A percentile compares a stretch with the other conserved stretches of the same genome.
phyloP scores from a whole-genome alignment of 2,888 invertebrate genomes.

The Julus scanicus region DNA sequence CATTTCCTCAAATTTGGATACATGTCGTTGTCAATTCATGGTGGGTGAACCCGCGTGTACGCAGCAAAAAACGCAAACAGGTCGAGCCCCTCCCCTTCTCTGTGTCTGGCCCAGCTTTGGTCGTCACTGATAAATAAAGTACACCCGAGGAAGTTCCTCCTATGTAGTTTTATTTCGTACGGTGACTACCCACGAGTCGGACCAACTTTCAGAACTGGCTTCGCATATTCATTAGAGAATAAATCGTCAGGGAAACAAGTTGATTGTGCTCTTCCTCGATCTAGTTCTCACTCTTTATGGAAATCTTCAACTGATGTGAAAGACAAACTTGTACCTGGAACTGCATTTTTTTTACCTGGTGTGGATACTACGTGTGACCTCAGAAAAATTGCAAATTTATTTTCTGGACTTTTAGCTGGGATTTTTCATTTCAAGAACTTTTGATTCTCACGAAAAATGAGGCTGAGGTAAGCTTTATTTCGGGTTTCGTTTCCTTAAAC shows the following conservation, averaged over 20 bases:
- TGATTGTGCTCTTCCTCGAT: not conserved
- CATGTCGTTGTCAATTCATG: conserved; percentile 27
- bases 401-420: not conserved
- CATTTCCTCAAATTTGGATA: not conserved
- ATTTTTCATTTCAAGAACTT: not conserved
- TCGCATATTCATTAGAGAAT: not conserved
- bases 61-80: conserved; percentile 21
- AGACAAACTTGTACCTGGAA: not conserved
- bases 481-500: not conserved
- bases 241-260: not conserved
- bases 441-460: not conserved
- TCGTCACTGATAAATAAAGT: not conserved
- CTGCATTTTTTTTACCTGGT: not conserved
- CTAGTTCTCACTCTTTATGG: not conserved
- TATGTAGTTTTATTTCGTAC: not conserved
- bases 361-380: conserved; percentile 19
- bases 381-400: not conserved
- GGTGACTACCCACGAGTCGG: conserved; percentile 40
- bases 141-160: conserved; percentile 13
- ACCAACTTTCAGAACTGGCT: not conserved
- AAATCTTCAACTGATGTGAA: not conserved
- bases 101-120: conserved; percentile 31
- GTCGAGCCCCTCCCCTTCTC: conserved; percentile 20
- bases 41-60: not conserved
- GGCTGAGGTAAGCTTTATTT: conserved; percentile 20